phyloP scores from a whole-genome alignment of 2,888 invertebrate genomes.

The Cosmopolites sordidus region DNA sequence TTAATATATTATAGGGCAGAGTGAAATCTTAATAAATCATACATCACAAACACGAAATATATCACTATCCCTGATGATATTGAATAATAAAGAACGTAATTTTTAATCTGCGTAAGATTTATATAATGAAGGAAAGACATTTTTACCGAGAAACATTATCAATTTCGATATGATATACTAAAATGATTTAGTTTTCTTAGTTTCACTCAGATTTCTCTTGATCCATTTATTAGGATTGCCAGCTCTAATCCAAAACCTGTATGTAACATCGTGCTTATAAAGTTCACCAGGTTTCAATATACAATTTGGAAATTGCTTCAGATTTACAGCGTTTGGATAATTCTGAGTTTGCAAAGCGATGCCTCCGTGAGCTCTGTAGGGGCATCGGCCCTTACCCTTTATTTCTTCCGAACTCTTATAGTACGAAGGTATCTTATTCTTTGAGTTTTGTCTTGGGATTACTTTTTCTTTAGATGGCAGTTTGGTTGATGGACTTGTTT shows the following conservation, averaged over 20 bases:
- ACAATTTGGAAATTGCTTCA: slow-evolving; percentile 69
- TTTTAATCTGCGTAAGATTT: no score
- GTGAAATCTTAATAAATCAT: no score
- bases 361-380: slow-evolving; percentile 71
- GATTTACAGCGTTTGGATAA: slow-evolving; percentile 82
- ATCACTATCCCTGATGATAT: no score
- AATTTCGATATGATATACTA: no score
- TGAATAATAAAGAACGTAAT: no score
- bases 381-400: slow-evolving; percentile 64
- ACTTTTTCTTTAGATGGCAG: no score
- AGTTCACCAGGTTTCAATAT: slow-evolving; percentile 66
- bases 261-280: slow-evolving; percentile 67
- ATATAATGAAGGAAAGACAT: no score
- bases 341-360: slow-evolving; percentile 87
- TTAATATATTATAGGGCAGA: no score
- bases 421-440: slow-evolving; percentile 25
- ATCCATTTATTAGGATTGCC: slow-evolving; percentile 39
- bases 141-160: no score
- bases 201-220: slow-evolving; percentile 32
- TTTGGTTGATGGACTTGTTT: background rate
- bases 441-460: background rate
- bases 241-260: slow-evolving; percentile 62
- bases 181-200: no score
- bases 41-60: no score
- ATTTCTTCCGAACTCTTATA: slow-evolving; percentile 31